phyloP scores from a whole-genome alignment of 2,113 vertebrate genomes.

The Oenanthe oenanthe region DNA sequence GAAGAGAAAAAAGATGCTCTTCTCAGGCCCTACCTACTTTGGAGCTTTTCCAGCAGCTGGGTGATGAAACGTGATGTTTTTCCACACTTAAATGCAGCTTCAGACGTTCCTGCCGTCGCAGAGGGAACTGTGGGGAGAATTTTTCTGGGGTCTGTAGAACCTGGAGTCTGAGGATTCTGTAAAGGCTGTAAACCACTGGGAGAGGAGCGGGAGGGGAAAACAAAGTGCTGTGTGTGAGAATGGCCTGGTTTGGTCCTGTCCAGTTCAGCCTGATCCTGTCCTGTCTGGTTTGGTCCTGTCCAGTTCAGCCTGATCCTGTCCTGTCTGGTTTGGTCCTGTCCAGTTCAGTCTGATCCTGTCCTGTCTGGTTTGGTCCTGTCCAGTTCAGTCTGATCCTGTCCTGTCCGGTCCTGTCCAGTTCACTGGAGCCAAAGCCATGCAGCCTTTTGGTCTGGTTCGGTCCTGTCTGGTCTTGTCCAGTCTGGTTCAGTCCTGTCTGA shows the following conservation, averaged over 20 bases:
- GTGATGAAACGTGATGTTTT: fast-evolving
- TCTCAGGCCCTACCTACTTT: not conserved
- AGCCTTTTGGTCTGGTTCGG: no score
- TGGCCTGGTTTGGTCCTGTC: fast-evolving
- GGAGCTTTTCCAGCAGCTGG: not conserved
- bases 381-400: no score
- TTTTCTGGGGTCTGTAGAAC: not conserved
- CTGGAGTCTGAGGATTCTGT: fast-evolving
- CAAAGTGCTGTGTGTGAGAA: not conserved
- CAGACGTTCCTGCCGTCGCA: fast-evolving
- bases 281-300: no score
- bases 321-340: not conserved
- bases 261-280: no score
- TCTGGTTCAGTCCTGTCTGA: not conserved
- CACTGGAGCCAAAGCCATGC: no score
- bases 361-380: no score
- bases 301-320: no score
- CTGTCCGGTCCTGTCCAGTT: no score
- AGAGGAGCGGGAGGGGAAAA: not conserved
- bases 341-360: no score
- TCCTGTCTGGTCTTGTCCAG: no score
- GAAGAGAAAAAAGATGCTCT: not conserved
- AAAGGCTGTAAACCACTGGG: fast-evolving
- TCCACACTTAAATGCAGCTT: fast-evolving
- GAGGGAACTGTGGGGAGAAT: fast-evolving